These are phyloP conservation scores for Threskiornis aethiopicus DNA, from an alignment of 2,797 vertebrate genomes.

Conservation along the genomic window DNA sequence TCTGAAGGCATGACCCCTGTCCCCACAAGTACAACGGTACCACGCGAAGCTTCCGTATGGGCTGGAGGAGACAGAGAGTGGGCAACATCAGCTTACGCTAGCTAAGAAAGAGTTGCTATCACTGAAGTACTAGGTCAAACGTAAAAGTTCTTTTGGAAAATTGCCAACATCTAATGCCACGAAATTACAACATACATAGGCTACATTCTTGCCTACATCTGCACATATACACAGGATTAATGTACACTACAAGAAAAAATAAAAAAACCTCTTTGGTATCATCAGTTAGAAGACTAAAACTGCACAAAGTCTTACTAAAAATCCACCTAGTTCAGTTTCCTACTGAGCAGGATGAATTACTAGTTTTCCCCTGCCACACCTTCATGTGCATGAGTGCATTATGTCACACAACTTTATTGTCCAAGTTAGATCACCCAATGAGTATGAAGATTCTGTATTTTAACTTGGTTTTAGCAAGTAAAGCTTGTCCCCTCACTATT, in stretches of 20 bases:
- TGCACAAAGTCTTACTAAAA: not conserved
- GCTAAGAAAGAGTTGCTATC: not conserved
- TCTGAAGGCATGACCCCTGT: not conserved
- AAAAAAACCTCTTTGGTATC: not conserved
- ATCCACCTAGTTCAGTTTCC: not conserved
- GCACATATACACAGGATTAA: not conserved
- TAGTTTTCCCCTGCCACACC: not conserved
- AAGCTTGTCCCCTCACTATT: not conserved
- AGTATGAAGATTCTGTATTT: not conserved
- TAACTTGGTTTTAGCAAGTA: not conserved
- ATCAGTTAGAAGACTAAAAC: not conserved
- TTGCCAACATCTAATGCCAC: not conserved
- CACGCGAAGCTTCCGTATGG: not conserved
- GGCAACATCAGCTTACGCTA: fast-evolving
- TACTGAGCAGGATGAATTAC: not conserved
- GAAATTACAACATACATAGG: not conserved
- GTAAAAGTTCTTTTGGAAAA: not conserved
- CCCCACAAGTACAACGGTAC: not conserved
- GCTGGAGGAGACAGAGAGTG: fast-evolving
- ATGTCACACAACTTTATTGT: not conserved
- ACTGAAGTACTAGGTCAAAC: not conserved
- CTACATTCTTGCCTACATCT: not conserved
- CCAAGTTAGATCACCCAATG: not conserved
- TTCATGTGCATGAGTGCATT: not conserved
- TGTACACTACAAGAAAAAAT: not conserved